Evolutionary conservation across 2,797 vertebrate species (phyloP).

Genomic region (Pogonophryne albipinna): DNA sequence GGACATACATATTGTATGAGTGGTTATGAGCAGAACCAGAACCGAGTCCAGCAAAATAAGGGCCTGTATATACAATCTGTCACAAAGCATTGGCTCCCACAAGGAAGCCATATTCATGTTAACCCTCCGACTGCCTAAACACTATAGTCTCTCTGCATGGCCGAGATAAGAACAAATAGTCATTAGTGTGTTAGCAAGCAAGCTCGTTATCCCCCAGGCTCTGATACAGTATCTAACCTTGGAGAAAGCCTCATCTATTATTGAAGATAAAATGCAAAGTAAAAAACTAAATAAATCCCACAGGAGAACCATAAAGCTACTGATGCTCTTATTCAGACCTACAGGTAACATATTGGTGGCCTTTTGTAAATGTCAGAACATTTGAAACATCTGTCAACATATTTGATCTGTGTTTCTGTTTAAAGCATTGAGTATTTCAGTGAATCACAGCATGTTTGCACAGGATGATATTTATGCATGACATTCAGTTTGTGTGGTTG

Average conservation of each 20-base stretch:
- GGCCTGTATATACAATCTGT: conserved; percentile 22
- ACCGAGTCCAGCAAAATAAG: conserved; percentile 3
- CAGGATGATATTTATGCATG: conserved; percentile 11
- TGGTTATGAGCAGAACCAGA: conserved; percentile 27
- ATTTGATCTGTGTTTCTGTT: too few species aligned
- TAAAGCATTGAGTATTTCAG: not conserved
- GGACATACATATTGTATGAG: conserved; percentile 53
- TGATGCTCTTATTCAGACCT: not conserved
- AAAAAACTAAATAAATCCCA: not conserved
- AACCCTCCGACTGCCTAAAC: conserved; percentile 5
- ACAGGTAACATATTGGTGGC: not conserved
- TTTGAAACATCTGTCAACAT: too few species aligned
- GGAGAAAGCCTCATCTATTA: conserved; percentile 16
- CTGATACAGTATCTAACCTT: conserved; percentile 13
- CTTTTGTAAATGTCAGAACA: not conserved
- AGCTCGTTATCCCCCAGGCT: not conserved
- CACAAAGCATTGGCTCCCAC: conserved; percentile 34
- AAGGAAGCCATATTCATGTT: conserved; percentile 11
- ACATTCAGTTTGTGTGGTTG: not conserved
- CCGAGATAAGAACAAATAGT: conserved; percentile 37
- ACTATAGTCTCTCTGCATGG: conserved; percentile 12
- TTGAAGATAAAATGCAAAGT: conserved; percentile 1
- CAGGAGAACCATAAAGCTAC: not conserved
- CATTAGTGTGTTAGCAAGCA: conserved; percentile 12
- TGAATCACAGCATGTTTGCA: not conserved